Base-by-base conservation (phyloP, 1,140 invertebrate genomes). In the Dermatophagoides farinae region DNA sequence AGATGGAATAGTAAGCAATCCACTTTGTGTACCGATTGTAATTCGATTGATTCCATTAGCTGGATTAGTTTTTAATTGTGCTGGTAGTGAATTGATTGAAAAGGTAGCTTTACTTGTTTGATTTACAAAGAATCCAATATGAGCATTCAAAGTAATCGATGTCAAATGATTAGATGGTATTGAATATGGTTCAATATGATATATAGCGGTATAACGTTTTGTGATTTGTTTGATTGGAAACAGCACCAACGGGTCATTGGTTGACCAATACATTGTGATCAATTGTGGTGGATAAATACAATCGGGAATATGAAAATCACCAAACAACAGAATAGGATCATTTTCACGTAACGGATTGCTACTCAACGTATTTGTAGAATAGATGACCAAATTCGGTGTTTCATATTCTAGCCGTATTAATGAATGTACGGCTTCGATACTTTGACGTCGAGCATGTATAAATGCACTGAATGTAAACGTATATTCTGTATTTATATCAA, bases 311-410 rank as follows among this genome's bases (percentile, higher is more conserved):
- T 46, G 43, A 8, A 60, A 41, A 25, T 63, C 62, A 18, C 59
- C 62, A 47, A 62, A 61, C 11, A 63, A 50, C 11, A 54, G 22
- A 18, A 60, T 23, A 9, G 22, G 31, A 18, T 53, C 18, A 44
- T 54, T 50, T 12, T 44, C 40, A 22, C 52, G 31, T 23, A 62
- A 51, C 23, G 62, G 62, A 14, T 16, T 39, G 14, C 14, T 38
- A 14, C 52, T 59, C 31, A 63, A 53, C 18, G 61, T 20, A 14
- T 39, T 54, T 6, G 49, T 63, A 0, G 41, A 47, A 37, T 55
- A 63, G 12, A 63, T 41, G 11, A 44, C 43, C n/a, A 63, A 44
- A n/a, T 61, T 63, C 14, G 62, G 62, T 6, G 62, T 38, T 37
- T 60, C 58, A 40, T 61, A 63, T 23, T 37, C 22, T 5, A 63